Conservation (phyloP, 2,797 vertebrate genomes). For the Steatocranus sp. region DNA sequence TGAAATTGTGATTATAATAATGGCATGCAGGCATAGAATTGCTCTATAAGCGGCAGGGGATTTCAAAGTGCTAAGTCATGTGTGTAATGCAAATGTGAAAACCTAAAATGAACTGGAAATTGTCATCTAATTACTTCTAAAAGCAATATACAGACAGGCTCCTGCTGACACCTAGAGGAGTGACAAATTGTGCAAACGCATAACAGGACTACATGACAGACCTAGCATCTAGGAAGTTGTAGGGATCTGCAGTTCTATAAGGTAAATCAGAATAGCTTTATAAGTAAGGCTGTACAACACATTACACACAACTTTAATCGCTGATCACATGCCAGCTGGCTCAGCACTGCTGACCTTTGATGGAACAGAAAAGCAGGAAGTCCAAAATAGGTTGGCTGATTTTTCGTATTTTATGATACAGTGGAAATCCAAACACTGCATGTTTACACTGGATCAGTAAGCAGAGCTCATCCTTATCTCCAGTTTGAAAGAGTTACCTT, state of each 20-base stretch:
- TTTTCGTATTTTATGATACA: background rate
- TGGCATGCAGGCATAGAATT: background rate
- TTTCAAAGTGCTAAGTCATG: background rate
- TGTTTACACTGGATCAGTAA: background rate
- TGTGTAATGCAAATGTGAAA: background rate
- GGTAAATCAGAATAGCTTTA: accelerated
- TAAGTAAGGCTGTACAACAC: background rate
- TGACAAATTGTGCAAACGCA: background rate
- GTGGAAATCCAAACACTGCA: background rate
- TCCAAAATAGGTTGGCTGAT: background rate
- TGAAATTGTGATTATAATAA: background rate
- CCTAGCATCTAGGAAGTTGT: background rate
- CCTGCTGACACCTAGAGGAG: accelerated
- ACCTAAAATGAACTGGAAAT: background rate
- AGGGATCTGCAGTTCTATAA: background rate
- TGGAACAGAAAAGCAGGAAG: background rate
- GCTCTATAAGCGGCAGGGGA: background rate
- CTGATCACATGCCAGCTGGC: background rate
- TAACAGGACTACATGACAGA: background rate
- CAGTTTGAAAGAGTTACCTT: background rate
- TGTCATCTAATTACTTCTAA: background rate
- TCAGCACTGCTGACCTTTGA: background rate
- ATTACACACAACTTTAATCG: background rate
- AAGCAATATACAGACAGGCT: background rate
- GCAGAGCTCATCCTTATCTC: background rate